Conservation (phyloP, 2,113 vertebrate species). For the Helogale parvula region DNA sequence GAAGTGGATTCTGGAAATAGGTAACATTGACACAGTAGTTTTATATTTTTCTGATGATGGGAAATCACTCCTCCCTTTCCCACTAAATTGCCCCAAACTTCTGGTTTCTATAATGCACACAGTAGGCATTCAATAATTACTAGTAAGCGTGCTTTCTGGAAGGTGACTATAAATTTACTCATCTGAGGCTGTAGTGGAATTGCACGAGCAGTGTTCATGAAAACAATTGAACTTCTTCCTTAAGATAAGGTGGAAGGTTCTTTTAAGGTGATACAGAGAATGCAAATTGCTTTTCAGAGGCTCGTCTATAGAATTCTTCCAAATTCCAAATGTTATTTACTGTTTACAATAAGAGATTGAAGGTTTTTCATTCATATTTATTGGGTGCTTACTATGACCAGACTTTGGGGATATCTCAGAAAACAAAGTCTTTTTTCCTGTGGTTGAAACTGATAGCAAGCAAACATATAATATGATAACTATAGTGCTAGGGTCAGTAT, state of each 20-base stretch:
- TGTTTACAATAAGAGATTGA: not conserved
- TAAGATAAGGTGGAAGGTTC: not conserved
- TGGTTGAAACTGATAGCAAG: not conserved
- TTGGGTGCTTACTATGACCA: not conserved
- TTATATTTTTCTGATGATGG: not conserved
- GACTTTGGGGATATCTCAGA: not conserved
- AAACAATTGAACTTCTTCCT: not conserved
- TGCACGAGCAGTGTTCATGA: not conserved
- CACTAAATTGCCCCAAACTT: not conserved
- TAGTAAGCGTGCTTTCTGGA: not conserved
- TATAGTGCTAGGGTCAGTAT: not conserved
- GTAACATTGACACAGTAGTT: not conserved
- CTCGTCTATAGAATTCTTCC: conserved; percentile 17
- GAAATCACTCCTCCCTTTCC: not conserved
- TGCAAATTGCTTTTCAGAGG: conserved; percentile 36
- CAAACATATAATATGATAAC: not conserved
- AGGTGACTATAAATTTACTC: not conserved
- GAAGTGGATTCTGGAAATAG: conserved; percentile 21
- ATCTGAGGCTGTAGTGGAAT: not conserved
- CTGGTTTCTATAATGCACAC: not conserved
- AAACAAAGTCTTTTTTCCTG: conserved; percentile 14
- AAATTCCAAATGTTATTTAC: conserved; percentile 13
- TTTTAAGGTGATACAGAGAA: not conserved
- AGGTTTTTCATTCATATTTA: not conserved
- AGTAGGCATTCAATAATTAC: not conserved